phyloP scores from a whole-genome alignment of 1,140 invertebrate genomes.

The Papilio machaon region DNA sequence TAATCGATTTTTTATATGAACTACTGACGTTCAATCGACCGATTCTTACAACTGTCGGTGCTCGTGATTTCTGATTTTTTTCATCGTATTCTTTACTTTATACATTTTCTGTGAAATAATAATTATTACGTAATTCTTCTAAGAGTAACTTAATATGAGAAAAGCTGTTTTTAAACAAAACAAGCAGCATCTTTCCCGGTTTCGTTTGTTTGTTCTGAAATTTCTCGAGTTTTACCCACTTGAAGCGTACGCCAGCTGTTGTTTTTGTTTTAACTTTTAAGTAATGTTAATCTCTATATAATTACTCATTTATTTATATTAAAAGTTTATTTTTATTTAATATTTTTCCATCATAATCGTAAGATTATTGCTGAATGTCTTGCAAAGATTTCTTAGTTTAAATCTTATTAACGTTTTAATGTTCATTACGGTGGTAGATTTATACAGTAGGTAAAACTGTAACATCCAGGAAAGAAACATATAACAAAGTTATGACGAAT shows the following conservation, averaged over 20 bases:
- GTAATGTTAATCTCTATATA: conserved; percentile 42
- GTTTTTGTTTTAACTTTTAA: conserved; percentile 46
- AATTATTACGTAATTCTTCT: conserved; percentile 42
- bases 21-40: no score
- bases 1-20: neutral
- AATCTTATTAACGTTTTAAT: no score
- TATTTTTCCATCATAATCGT: conserved; percentile 6
- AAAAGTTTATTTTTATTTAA: conserved; percentile 1
- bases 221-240: conserved; percentile 46
- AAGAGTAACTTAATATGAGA: conserved; percentile 60
- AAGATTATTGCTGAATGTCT: no score
- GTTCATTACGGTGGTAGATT: no score
- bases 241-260: conserved; percentile 47
- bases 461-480: no score
- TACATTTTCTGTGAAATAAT: neutral
- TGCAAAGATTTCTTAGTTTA: no score
- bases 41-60: no score
- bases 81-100: neutral
- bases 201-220: conserved; percentile 60
- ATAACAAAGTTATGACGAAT: no score
- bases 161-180: conserved; percentile 65
- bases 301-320: conserved; percentile 45
- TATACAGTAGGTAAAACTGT: no score
- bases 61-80: no score
- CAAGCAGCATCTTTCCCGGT: conserved; percentile 61